phyloP scores from a whole-genome alignment of 1,140 invertebrate genomes.

The Brachionus koreanus region DNA sequence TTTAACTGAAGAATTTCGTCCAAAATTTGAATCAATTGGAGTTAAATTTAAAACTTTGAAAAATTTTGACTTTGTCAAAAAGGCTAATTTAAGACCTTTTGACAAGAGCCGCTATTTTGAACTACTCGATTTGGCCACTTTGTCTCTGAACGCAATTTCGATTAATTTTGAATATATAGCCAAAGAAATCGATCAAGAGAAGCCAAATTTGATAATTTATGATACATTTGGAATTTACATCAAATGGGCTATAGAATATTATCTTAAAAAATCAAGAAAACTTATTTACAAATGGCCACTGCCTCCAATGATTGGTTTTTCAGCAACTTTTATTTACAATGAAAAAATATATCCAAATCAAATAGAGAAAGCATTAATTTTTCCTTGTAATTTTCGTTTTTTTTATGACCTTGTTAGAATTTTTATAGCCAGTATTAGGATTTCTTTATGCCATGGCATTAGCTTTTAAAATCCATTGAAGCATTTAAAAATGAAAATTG shows the following conservation, averaged over 20 bases:
- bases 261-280: not conserved
- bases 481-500: slow-evolving; percentile 22
- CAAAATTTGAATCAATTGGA: slow-evolving; percentile 17
- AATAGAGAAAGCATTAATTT: slow-evolving; percentile 2
- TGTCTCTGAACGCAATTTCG: not conserved
- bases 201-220: slow-evolving; percentile 25
- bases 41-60: not conserved
- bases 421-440: not conserved
- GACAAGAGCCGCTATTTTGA: slow-evolving; percentile 14
- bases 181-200: slow-evolving; percentile 24
- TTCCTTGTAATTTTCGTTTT: slow-evolving; percentile 22
- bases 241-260: slow-evolving; percentile 29
- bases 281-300: not conserved
- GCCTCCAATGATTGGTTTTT: slow-evolving; percentile 25
- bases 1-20: slow-evolving; percentile 8
- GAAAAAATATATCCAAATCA: slow-evolving; percentile 20
- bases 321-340: slow-evolving; percentile 21
- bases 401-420: not conserved
- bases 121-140: slow-evolving; percentile 15
- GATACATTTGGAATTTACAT: slow-evolving; percentile 18
- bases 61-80: slow-evolving; percentile 35
- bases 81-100: slow-evolving; percentile 16
- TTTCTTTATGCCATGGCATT: not conserved
- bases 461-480: not conserved
- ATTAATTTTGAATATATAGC: slow-evolving; percentile 14